A percentile compares a stretch with the other conserved stretches of the same genome.
Evolutionary conservation across 2,797 vertebrate species (phyloP).

Genomic region (Tragopan temminckii): DNA sequence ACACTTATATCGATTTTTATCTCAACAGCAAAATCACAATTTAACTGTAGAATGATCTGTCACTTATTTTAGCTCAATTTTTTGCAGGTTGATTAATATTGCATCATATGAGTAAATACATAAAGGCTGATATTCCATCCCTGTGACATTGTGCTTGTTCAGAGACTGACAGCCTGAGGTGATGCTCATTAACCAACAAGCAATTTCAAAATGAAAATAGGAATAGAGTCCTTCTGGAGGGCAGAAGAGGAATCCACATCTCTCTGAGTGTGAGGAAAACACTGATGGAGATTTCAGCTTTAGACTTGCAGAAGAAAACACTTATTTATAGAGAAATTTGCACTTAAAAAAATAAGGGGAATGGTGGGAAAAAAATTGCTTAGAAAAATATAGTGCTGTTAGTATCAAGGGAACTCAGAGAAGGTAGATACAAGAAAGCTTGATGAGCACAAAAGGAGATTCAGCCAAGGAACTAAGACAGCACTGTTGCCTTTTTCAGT

Average conservation of each 20-base stretch:
- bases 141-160: background rate
- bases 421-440: background rate
- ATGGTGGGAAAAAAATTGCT: background rate
- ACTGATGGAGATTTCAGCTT: background rate
- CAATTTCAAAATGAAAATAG: constrained; percentile 45
- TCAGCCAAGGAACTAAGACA: background rate
- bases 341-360: constrained; percentile 28
- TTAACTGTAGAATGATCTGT: constrained; percentile 14
- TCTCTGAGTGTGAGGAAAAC: background rate
- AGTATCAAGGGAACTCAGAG: background rate
- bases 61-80: constrained; percentile 19
- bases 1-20: constrained; percentile 47
- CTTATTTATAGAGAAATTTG: constrained; percentile 13
- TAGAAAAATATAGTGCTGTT: background rate
- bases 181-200: constrained; percentile 51
- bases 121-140: background rate
- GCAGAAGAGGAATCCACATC: background rate
- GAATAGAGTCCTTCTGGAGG: background rate
- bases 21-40: constrained; percentile 40
- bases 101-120: constrained; percentile 22
- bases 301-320: background rate
- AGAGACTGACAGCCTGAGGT: constrained; percentile 48
- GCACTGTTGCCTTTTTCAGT: background rate
- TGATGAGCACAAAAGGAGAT: background rate
- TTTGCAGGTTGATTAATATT: constrained; percentile 56